A percentile compares a stretch with the other conserved stretches of the same genome.
Evolutionary conservation across 2,113 vertebrate genomes (phyloP).

Genomic region (western clawed frog (Xenopus tropicalis)): DNA sequence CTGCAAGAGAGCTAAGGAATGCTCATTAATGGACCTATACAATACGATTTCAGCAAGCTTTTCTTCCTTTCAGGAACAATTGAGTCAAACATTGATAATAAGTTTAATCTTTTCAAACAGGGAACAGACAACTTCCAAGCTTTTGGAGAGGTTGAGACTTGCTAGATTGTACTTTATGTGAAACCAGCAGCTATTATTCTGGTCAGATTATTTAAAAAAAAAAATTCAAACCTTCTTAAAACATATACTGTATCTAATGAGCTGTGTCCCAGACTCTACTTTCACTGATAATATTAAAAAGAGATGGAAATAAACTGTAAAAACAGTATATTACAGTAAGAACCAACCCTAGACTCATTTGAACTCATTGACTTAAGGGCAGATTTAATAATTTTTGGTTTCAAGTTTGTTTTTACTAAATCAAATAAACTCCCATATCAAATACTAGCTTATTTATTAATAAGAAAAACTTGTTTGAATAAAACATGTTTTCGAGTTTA

Average conservation of each 20-base stretch:
- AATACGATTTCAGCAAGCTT: background rate
- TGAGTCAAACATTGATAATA: background rate
- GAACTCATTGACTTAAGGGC: no score
- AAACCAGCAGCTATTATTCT: background rate
- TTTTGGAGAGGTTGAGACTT: background rate
- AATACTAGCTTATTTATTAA: no score
- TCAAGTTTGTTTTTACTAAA: no score
- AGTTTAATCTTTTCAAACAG: background rate
- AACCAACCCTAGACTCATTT: background rate
- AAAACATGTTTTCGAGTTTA: no score
- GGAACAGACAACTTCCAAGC: background rate
- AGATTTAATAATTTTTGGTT: no score
- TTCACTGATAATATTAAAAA: background rate
- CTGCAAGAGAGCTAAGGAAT: background rate
- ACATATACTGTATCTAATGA: background rate
- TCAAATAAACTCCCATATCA: no score
- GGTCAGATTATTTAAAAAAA: background rate
- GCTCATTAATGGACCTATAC: constrained; percentile 1
- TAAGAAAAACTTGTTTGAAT: no score
- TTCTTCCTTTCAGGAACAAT: background rate
- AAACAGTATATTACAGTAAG: background rate
- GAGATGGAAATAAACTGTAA: background rate
- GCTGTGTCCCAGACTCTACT: background rate
- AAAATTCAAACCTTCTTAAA: background rate
- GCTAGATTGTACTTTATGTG: background rate